Evolutionary conservation across 2,888 invertebrate genomes (phyloP).

Genomic region (Orgyia antiqua): DNA sequence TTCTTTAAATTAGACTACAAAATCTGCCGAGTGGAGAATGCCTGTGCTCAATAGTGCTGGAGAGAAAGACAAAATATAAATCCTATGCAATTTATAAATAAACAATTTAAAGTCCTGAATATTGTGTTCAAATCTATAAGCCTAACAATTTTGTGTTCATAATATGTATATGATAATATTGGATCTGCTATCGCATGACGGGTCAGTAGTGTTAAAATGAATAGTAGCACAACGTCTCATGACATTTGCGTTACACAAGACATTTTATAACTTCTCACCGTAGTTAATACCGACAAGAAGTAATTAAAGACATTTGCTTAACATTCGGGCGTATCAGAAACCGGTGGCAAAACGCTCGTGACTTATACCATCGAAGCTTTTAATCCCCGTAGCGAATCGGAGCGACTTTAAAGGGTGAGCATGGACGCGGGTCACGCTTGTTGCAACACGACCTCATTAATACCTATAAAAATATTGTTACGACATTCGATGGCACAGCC

Average conservation of each 20-base stretch:
- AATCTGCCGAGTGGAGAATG: too few relatives aligned
- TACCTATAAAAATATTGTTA: conserved; percentile 27
- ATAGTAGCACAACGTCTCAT: conserved; percentile 3
- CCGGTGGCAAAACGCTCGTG: conserved; percentile 23
- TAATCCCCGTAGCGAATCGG: conserved; percentile 48
- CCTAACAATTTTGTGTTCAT: too few relatives aligned
- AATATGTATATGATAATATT: too few relatives aligned
- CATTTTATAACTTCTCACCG: conserved; percentile 13
- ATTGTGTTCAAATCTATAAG: too few relatives aligned
- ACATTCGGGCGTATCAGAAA: conserved; percentile 21
- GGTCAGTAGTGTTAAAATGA: too few relatives aligned
- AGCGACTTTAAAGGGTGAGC: conserved; percentile 36
- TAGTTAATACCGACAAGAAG: conserved; percentile 4
- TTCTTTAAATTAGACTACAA: too few relatives aligned
- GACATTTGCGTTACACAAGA: conserved; percentile 17
- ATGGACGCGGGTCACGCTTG: conserved; percentile 34
- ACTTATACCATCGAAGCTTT: conserved; percentile 23
- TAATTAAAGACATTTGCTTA: conserved; percentile 15
- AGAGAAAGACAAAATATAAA: too few relatives aligned
- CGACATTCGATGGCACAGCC: conserved; percentile 19
- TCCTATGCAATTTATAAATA: too few relatives aligned
- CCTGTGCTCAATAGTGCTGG: too few relatives aligned
- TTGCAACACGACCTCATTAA: conserved; percentile 39
- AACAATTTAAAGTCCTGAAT: too few relatives aligned
- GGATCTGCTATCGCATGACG: too few relatives aligned